Evolutionary conservation across 2,113 vertebrate genomes (phyloP).

Genomic region (Coracopsis vasa): DNA sequence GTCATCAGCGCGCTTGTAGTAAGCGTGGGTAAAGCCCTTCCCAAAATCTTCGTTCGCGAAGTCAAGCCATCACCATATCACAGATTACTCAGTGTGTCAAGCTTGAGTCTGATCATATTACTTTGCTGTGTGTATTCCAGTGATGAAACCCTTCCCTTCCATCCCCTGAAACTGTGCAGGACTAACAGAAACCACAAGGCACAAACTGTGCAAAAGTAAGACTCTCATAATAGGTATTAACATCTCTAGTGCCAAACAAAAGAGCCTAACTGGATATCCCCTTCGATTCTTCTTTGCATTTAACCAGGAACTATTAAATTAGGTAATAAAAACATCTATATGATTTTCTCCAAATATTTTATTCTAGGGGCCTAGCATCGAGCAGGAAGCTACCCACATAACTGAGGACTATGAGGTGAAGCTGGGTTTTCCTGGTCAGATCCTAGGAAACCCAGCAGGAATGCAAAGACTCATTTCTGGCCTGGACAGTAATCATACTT

Average conservation of each 20-base stretch:
- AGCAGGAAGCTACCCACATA: background rate
- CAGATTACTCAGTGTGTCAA: slow-evolving; percentile 75
- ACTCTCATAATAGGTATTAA: background rate
- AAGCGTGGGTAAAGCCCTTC: no score
- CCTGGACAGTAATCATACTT: background rate
- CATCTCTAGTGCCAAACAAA: background rate
- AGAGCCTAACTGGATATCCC: no score
- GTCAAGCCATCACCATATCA: no score
- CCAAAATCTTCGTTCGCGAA: no score
- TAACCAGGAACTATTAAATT: background rate
- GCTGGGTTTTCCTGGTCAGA: background rate
- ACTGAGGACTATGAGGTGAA: background rate
- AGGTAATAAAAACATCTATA: background rate
- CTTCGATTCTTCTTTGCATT: background rate
- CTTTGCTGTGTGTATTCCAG: slow-evolving; percentile 4
- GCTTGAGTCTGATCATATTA: slow-evolving; percentile 72
- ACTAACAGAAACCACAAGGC: background rate
- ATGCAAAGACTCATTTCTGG: background rate
- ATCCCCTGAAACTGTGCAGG: background rate
- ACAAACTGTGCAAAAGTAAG: background rate
- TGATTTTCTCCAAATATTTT: background rate
- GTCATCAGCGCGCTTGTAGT: no score
- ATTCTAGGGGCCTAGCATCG: background rate
- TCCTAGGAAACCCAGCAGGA: background rate
- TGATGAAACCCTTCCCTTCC: background rate